These are phyloP conservation scores for Grammomys surdaster DNA, from an alignment of 2,113 vertebrate genomes.

Conservation along the genomic window DNA sequence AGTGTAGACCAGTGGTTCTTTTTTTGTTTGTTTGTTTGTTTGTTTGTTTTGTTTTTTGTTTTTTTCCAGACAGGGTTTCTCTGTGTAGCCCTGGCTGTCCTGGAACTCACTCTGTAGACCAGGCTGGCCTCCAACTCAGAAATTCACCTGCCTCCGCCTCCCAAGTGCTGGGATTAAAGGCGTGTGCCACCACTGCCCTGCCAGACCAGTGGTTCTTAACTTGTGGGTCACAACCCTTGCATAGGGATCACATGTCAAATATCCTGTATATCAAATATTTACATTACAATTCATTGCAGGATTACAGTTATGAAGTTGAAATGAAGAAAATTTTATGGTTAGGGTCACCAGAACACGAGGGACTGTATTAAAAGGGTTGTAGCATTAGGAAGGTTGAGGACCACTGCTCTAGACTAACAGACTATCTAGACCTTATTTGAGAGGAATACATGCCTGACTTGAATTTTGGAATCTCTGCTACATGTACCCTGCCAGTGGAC, in stretches of 20 bases:
- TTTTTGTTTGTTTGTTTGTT: too few relatives aligned
- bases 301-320: not conserved
- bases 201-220: not conserved
- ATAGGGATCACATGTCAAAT: not conserved
- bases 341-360: not conserved
- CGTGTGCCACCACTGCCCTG: too few relatives aligned
- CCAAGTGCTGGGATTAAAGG: too few relatives aligned
- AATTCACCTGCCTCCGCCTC: too few relatives aligned
- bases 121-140: too few relatives aligned
- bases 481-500: not conserved
- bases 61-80: too few relatives aligned
- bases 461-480: not conserved
- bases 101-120: too few relatives aligned
- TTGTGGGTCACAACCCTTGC: not conserved
- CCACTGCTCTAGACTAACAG: not conserved
- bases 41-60: too few relatives aligned
- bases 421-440: not conserved
- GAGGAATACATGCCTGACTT: not conserved
- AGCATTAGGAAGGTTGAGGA: not conserved
- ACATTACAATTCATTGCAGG: not conserved
- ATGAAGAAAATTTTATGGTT: not conserved
- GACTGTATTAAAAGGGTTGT: not conserved
- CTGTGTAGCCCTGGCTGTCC: too few relatives aligned
- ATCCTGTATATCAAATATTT: not conserved
- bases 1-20: too few relatives aligned